phyloP scores from a whole-genome alignment of 2,888 invertebrate genomes.

The Schrankia costaestrigalis region DNA sequence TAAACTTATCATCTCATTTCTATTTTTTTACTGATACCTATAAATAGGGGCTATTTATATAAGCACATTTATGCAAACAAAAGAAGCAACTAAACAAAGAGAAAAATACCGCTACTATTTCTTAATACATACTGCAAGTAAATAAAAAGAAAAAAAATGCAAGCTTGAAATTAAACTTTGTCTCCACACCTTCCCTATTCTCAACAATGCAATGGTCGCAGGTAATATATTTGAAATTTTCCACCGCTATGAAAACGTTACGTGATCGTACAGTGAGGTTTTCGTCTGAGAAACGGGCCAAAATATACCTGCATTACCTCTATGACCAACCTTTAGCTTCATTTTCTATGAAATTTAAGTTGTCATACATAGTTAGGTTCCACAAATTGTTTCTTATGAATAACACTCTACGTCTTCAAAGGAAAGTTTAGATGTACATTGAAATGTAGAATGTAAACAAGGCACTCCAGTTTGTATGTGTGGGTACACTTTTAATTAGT shows the following conservation, averaged over 20 bases:
- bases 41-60: no score
- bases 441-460: conserved; percentile 5
- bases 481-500: conserved; percentile 22
- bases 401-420: conserved; percentile 17
- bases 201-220: conserved; percentile 51
- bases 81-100: no score
- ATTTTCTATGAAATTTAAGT: conserved; percentile 28
- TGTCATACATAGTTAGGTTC: conserved; percentile 21
- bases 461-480: conserved; percentile 8
- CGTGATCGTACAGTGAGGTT: conserved; percentile 55
- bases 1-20: no score
- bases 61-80: no score
- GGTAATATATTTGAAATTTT: conserved; percentile 63
- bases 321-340: conserved; percentile 33
- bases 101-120: no score
- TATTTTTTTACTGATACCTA: no score
- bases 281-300: conserved; percentile 43
- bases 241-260: conserved; percentile 65
- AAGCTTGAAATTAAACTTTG: conserved; percentile 8
- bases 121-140: no score
- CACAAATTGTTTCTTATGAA: conserved; percentile 5
- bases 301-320: conserved; percentile 45
- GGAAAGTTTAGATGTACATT: conserved; percentile 28
- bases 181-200: conserved; percentile 37
- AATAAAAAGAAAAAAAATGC: no score